These are phyloP conservation scores for Oscheius sp. DNA, from an alignment of 2,888 invertebrate genomes.

Conservation along the genomic window DNA sequence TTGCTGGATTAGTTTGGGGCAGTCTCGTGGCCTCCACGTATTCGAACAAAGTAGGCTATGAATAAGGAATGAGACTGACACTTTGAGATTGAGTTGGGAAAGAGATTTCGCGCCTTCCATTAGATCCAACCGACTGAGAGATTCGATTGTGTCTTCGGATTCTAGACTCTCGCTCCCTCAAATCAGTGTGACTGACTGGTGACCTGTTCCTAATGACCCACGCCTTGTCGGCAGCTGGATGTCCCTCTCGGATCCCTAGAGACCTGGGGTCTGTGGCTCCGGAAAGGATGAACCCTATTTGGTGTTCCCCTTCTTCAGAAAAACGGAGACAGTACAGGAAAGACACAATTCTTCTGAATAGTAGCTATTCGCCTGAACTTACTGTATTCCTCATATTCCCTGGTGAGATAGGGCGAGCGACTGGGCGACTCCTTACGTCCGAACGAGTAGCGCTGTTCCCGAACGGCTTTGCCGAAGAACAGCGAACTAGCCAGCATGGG, in stretches of 20 bases:
- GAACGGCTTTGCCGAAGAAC: constrained; percentile 50
- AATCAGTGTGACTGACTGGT: not conserved
- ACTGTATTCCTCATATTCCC: constrained; percentile 20
- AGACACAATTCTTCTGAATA: not conserved
- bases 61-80: constrained; percentile 10
- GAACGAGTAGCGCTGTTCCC: constrained; percentile 42
- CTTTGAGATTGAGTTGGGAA: not conserved
- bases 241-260: not conserved
- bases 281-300: not conserved
- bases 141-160: constrained; percentile 12
- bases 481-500: constrained; percentile 56
- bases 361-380: not conserved
- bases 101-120: not conserved
- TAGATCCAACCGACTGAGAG: constrained; percentile 5
- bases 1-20: constrained; percentile 8
- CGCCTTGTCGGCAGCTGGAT: not conserved
- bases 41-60: not conserved
- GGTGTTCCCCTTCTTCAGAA: not conserved
- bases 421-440: constrained; percentile 39
- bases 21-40: not conserved
- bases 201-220: constrained; percentile 20
- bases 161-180: not conserved
- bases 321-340: not conserved
- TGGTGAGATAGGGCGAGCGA: constrained; percentile 26
- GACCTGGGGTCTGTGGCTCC: not conserved